Evolutionary conservation across 2,888 invertebrate genomes (phyloP), one percentile per base, ranked within the genome.

Genomic region (Rugalucina vietnamica): DNA sequence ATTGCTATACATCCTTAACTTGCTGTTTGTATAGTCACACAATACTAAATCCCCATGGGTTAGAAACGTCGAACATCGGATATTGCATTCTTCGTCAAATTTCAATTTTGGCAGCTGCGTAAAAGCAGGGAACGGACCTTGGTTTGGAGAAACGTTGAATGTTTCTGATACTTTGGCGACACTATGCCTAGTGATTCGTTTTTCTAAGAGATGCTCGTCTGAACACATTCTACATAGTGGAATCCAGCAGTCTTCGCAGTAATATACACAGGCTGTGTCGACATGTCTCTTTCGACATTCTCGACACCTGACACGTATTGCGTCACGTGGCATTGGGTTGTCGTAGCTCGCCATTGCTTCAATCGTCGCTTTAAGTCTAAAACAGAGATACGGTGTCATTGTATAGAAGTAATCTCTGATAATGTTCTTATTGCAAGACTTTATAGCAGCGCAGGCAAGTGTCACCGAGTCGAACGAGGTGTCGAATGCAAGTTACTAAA

Each of bases 51-150:
- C 85, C 14, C 87, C 87, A 54, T 83, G 79, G n/a, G 83, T 79
- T 3, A 87, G 73, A 79, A 85, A 87, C 21, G 87, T 77, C 21
- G 85, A 83, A 1, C 83, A 83, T n/a, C 76, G 79, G 18, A 87
- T 39, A 27, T n/a, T 65, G 32, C 72, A 70, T 74, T 85, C 87
- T 10, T 78, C 81, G 49, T 85, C 87, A 65, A 87, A 79, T 81
- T 87, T 87, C 2, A 85, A 81, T 24, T 84, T 80, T n/a, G 85
- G 79, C 5, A 85, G 76, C 29, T 79, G 81, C 0, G 85, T 87
- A 21, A 87, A 57, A 43, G 85, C 82, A 1, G 87, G 87, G 70
- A 81, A 87, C 2, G 87, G 87, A 3, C 87, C 87, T 57, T 87
- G 87, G 57, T 85, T 85, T 3, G 87, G 85, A 4, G 87, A 84